phyloP scores from a whole-genome alignment of 2,797 vertebrate species.

The Euphonia xanthogaster region DNA sequence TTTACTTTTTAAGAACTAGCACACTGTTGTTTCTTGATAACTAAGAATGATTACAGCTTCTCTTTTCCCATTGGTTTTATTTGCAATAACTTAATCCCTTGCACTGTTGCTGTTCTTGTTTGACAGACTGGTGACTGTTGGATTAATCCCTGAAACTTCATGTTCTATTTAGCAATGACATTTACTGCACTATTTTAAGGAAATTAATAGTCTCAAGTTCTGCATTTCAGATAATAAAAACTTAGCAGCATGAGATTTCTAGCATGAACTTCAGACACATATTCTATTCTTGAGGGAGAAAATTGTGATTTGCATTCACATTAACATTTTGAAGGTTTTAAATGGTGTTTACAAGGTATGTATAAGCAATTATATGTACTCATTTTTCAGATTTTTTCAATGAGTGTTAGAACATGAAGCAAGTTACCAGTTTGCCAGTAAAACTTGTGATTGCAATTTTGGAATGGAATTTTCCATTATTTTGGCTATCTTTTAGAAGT shows the following conservation, averaged over 20 bases:
- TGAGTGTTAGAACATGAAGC: background rate
- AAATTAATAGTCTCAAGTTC: background rate
- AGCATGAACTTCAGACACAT: background rate
- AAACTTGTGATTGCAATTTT: background rate
- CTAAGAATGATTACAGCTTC: background rate
- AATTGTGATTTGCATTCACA: background rate
- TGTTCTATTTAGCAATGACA: background rate
- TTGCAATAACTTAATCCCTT: background rate
- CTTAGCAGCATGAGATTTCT: background rate
- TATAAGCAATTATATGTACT: background rate
- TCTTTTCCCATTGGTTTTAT: background rate
- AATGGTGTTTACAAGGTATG: background rate
- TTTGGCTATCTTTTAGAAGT: background rate
- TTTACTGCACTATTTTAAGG: slow-evolving; percentile 23
- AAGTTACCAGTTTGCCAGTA: background rate
- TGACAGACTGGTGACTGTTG: background rate
- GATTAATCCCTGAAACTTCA: background rate
- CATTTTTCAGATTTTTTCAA: slow-evolving; percentile 11
- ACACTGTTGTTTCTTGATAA: background rate
- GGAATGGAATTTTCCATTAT: background rate
- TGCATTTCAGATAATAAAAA: background rate
- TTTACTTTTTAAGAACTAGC: background rate
- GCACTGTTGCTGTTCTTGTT: background rate
- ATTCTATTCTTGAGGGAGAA: slow-evolving; percentile 20
- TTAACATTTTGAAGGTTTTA: slow-evolving; percentile 18